Base-by-base conservation (phyloP, 2,888 invertebrate genomes). In the Cephus runcator region DNA sequence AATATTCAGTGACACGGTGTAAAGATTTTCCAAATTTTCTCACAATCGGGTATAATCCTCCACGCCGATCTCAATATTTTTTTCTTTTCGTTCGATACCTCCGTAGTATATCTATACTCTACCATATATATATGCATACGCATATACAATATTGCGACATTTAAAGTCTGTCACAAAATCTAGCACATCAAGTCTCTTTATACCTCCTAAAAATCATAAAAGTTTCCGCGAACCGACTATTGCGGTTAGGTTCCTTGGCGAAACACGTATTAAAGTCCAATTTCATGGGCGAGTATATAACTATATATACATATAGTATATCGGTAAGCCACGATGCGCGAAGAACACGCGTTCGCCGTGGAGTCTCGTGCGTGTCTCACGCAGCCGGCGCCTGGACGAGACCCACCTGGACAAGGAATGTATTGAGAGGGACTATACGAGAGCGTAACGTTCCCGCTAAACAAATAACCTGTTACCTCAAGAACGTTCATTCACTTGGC, bases 341-440 rank as follows among this genome's bases (percentile, higher is more conserved):
- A 15, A 40, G 40, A 40, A 40, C 40, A 40, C 40, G 40, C 56
- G 56, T 56, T 71, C 31, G 71, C 71, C 31, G 33, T 71, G 33
- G 12, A 71, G 33, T 71, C 71, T 31, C 71, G 71, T 31, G 71
- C 34, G 34, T 34, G 71, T 71, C 33, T 31, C 34, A 33, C 71
- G 34, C 71, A 30, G 15, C 79, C 68, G 79, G 76, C 69, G 79
- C 77, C 76, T 69, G 79, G 85, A 86, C 82, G 81, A 79, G 81
- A 80, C 80, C 87, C 87, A 87, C 87, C 87, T 87, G 87, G 83
- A 80, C 79, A 79, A 74, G 81, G 83, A 82, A 81, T 79, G 82
- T 79, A 79, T 75, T 81, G 80, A 81, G 77, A 35, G 15, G 23
- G n/a, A 69, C 69, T 73, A 73, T 56, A 56, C 77, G 73, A 34